These are phyloP conservation scores for Spodoptera picta DNA, from an alignment of 2,888 invertebrate genomes.

Conservation along the genomic window DNA sequence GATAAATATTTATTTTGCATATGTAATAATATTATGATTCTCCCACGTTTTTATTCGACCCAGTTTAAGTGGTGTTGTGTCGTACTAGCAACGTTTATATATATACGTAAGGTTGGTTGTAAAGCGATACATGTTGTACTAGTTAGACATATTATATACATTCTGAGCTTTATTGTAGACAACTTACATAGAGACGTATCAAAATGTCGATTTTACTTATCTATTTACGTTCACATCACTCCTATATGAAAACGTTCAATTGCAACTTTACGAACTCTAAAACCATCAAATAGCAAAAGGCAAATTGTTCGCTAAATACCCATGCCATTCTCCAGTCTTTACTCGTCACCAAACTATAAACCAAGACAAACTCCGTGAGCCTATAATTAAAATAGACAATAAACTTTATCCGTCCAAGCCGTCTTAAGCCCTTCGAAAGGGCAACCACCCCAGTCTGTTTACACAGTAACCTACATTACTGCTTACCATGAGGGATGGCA, in stretches of 20 bases:
- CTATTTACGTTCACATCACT: too few species aligned
- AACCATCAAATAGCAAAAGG: too few species aligned
- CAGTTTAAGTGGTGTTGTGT: conserved; percentile 14
- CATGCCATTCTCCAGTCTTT: neutral
- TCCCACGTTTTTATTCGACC: conserved; percentile 17
- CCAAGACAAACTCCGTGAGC: conserved; percentile 39
- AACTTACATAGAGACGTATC: too few species aligned
- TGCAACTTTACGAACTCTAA: too few species aligned
- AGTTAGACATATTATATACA: too few species aligned
- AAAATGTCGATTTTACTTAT: too few species aligned
- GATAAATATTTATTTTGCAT: conserved; percentile 52
- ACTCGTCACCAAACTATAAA: conserved; percentile 24
- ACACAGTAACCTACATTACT: conserved; percentile 88
- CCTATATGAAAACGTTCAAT: too few species aligned
- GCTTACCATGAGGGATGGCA: conserved; percentile 82
- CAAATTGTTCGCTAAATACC: neutral
- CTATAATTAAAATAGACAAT: conserved; percentile 69
- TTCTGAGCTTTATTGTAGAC: too few species aligned
- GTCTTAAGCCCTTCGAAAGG: conserved; percentile 69
- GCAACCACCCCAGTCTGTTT: conserved; percentile 83
- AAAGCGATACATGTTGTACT: too few species aligned
- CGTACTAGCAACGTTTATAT: too few species aligned
- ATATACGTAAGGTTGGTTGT: too few species aligned
- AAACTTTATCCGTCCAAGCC: conserved; percentile 62
- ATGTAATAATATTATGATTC: conserved; percentile 44